Base-by-base conservation (phyloP, 1,140 invertebrate genomes). In the Camponotus floridanus region DNA sequence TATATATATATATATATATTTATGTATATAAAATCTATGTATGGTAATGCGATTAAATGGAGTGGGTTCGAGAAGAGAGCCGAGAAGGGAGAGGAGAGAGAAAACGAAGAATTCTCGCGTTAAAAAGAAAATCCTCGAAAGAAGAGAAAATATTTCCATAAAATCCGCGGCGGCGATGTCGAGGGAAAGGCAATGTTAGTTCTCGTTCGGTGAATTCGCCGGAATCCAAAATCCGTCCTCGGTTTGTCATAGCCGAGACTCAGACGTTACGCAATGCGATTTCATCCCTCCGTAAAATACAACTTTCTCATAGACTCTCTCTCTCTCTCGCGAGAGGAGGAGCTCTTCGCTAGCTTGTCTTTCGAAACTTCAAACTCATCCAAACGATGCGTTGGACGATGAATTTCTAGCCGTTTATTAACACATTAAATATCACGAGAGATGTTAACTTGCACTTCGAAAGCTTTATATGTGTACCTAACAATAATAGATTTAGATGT, bases 111-210 rank as follows among this genome's bases (percentile, higher is more conserved):
- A 67, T 15, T 13, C 33, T 13, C 33, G 59, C 74, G 85, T 87
- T 90, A 90, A 90, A 86, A 90, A 90, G 89, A 87, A 90, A 90
- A 81, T 87, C 73, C 76, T 9, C 51, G 55, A 15, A 62, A 64
- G 51, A 71, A 73, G 57, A 78, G 79, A 85, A 88, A 91, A 91
- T 91, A 91, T 90, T 90, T 90, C 89, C 89, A 90, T 86, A 88
- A 90, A 84, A 90, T 88, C 61, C 74, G 70, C 61, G 21, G 31
- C 81, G 88, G 74, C 86, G 80, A 55, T 87, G 84, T 70, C 59
- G 68, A 65, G 61, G 64, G 57, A 87, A 70, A 67, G 85, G 78
- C 88, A 90, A 87, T 87, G 73, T 68, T 68, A 55, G 86, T 86
- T 71, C 45, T 79, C 67, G 76, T 88, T 86, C 84, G 57, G 67